Evolutionary conservation across 2,113 vertebrate genomes (phyloP), one percentile per base, ranked within the genome.

Genomic region (Lepisosteus oculatus): DNA sequence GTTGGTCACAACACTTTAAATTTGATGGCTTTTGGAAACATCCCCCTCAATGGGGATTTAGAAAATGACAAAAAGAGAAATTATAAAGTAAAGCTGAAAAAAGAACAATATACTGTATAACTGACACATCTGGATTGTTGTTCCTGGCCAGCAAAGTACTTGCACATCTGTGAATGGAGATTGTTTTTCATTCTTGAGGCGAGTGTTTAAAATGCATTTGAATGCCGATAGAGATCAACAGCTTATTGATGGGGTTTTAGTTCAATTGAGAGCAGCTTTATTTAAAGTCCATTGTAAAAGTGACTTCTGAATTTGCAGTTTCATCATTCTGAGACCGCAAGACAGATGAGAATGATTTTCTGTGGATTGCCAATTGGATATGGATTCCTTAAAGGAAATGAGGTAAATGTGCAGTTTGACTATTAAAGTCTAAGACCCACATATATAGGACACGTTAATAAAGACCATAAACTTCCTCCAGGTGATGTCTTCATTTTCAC

Each of bases 321-420:
- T 76, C 67, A 68, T 81, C 72, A 77, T 56, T 43, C 6, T 15
- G 8, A 54, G 59, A 77, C 77, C 67, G 43, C 54, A 41, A 47
- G 43, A 70, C 70, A 84, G 57, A 78, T 75, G 77, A 77, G 67
- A 77, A 67, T 29, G 67, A 84, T 80, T 81, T 82, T 80, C 56
- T 69, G 55, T 43, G 12, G 67, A 74, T 47, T 47, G 62, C 54
- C 78, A 74, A 77, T 81, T 75, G 63, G 78, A 65, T 62, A 80
- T 55, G 56, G 70, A 66, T 77, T 75, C 61, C 73, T 73, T 70
- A 61, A 69, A 67, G 73, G 55, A 69, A 62, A 63, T 71, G 43
- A 11, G 7, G 69, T 51, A 44, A 43, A 55, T 70, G n/a, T 8
- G 2, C 61, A 59, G 29, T 66, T 42, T 15, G 42, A 51, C 47